Evolutionary conservation across 2,113 vertebrate genomes (phyloP), one percentile per base, ranked within the genome.

Genomic region (Otis tarda): DNA sequence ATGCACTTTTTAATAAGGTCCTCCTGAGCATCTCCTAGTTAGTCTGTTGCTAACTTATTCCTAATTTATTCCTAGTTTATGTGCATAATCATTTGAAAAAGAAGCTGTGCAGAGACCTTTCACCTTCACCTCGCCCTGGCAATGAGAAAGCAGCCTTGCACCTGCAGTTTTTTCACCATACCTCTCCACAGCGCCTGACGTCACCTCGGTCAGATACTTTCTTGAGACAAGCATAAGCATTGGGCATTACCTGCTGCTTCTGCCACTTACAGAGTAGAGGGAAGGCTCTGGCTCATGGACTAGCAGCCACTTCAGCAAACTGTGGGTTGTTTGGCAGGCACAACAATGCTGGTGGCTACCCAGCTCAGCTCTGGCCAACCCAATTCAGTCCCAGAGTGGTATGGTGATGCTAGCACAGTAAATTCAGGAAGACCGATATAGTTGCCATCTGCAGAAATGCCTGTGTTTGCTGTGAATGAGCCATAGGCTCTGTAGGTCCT

Each of bases 51-150:
- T 90, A 79, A 57, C 13, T 68, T 64, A 22, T 67, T 75, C 61
- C 22, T 87, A 61, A 61, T 83, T 89, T 85, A 60, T 82, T 84
- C 41, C 45, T 71, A 37, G 18, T 79, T 92, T 83, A 53, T 60
- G 9, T 88, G 39, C 52, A 57, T 63, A 67, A 67, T 50, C 5
- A n/a, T 82, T 80, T 70, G 3, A n/a, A 69, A 90, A 70, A 70
- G 13, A 28, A 79, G 37, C 35, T 70, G 6, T 24, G n/a, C 22
- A 61, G 90, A 52, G 39, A 45, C 67, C 27, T 79, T 68, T 45
- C 56, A 31, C 31, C n/a, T 68, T 77, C 8, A n/a, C 39, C 23
- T 79, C 67, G 11, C n/a, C 71, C 60, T 63, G 77, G 31, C 25
- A 67, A 28, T 14, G 12, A 83, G 63, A 67, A 81, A 67, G 60